Evolutionary conservation across 2,113 vertebrate species (phyloP).

Genomic region (Cisticola juncidis): DNA sequence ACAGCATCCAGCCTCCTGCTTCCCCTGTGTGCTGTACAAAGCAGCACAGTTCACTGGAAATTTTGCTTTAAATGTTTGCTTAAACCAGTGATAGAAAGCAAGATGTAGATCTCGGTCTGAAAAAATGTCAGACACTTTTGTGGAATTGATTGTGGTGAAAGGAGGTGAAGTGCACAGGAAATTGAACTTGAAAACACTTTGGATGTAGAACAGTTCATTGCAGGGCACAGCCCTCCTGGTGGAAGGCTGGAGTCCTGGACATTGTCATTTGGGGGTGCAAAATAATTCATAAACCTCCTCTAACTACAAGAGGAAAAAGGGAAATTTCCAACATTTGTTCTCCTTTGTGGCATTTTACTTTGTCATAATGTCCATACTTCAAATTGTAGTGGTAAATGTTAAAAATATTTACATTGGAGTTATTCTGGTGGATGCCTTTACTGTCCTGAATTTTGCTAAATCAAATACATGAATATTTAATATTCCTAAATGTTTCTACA

Average conservation of each 20-base stretch:
- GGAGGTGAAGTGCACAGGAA: neutral
- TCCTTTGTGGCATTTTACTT: neutral
- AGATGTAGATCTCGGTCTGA: neutral
- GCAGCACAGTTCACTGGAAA: neutral
- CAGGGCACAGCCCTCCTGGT: neutral
- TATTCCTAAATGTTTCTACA: slow-evolving; percentile 36
- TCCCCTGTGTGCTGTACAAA: neutral
- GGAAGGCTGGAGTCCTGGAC: neutral
- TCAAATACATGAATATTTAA: slow-evolving; percentile 38
- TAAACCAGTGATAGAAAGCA: neutral
- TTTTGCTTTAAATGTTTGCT: neutral
- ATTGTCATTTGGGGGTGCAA: neutral
- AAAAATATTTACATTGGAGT: neutral
- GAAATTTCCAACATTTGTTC: neutral
- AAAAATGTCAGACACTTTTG: neutral
- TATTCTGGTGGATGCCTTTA: neutral
- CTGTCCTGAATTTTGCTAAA: slow-evolving; percentile 9
- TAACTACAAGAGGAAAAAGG: neutral
- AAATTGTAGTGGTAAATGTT: neutral
- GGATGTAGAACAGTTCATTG: neutral
- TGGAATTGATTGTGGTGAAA: neutral
- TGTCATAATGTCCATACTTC: neutral
- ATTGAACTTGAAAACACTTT: neutral
- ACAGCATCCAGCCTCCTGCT: rapidly evolving
- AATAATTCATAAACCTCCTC: neutral